Base-by-base conservation (phyloP, 2,888 invertebrate genomes). In the Coecobrya sp. region DNA sequence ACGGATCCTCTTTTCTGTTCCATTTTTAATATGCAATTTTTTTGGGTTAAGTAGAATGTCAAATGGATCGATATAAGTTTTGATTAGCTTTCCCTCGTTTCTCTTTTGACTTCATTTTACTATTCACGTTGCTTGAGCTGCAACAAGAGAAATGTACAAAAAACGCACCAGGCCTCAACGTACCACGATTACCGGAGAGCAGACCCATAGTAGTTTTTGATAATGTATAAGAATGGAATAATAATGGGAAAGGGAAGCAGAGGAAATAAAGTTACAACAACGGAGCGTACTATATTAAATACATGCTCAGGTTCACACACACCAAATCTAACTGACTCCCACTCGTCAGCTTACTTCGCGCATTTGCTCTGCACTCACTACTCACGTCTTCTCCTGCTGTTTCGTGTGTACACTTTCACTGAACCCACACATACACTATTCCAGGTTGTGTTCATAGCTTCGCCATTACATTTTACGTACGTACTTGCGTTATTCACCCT, bases 51-150 rank as follows among this genome's bases (percentile, higher is more conserved):
- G 93, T 93, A 92, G 93, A 93, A 93, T 93, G 93, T 93, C 93
- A 93, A 93, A 93, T 92, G 93, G 93, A 93, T 93, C 93, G 93
- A 93, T 93, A 93, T 85, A 88, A 85, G 92, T 93, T 93, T 93
- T 93, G 93, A 93, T 93, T 93, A 93, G 93, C 93, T 93, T 92
- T 92, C 88, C 86, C 86, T 86, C 85, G 19, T 59, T 27, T 42
- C 49, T 89, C 36, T 27, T 36, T 84, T 87, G 49, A 85, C 73
- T 87, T 91, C 84, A 73, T 88, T 70, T 73, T 89, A 36, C 36
- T 36, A 85, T n/a, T 73, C 42, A 19, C 79, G 5, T 27, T 79
- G 79, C 49, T 49, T 79, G 52, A 49, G 27, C 52, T 52, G 79
- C 79, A 79, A 49, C 79, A 27, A 76, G 59, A 73, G 76, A 76